Evolutionary conservation across 2,113 vertebrate genomes (phyloP).

Genomic region (Chamaetylas fuelleborni): DNA sequence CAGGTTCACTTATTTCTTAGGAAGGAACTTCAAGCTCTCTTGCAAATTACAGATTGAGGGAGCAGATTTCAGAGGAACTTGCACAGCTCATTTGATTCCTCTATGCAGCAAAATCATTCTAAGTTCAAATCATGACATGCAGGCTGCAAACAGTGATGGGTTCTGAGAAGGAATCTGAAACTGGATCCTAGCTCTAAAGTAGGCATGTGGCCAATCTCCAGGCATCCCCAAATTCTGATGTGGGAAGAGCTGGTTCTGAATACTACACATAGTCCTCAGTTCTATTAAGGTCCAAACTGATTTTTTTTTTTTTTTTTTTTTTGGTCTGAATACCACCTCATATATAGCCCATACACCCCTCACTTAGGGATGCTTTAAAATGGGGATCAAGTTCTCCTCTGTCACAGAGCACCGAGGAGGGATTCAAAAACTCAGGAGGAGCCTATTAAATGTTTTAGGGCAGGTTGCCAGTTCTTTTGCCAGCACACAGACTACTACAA

Average conservation of each 20-base stretch:
- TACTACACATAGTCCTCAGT: not conserved
- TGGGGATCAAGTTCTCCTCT: not conserved
- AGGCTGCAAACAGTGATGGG: not conserved
- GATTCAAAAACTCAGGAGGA: slow-evolving; percentile 45
- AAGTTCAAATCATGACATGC: not conserved
- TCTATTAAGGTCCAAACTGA: not conserved
- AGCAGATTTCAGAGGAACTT: not conserved
- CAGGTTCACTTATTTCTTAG: not conserved
- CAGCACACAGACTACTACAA: slow-evolving; percentile 56
- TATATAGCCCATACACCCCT: not conserved
- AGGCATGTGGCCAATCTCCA: not conserved
- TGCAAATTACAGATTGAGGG: not conserved
- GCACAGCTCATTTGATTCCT: not conserved
- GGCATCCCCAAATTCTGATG: not conserved
- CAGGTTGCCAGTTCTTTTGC: slow-evolving; percentile 53
- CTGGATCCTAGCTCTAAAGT: not conserved
- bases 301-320: not conserved
- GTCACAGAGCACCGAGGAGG: not conserved
- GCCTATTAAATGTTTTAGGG: slow-evolving; percentile 37
- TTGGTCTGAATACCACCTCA: not conserved
- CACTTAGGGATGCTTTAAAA: not conserved
- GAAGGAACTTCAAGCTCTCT: not conserved
- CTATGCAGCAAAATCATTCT: not conserved
- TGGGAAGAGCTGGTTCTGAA: not conserved
- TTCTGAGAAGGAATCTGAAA: not conserved